phyloP scores from a whole-genome alignment of 23 tunicate species.

The Ciona savignyi region DNA sequence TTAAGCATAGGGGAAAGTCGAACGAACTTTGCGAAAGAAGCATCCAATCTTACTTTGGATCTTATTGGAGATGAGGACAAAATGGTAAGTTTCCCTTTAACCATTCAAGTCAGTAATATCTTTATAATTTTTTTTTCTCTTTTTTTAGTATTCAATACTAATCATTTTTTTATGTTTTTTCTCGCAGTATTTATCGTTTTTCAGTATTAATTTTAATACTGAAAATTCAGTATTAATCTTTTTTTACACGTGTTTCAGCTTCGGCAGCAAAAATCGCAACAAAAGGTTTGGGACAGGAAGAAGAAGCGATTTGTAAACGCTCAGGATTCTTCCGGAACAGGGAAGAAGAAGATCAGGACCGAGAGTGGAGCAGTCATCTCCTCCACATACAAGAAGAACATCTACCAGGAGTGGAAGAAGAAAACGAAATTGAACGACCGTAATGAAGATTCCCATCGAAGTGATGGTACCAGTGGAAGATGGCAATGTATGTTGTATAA shows the following conservation, averaged over 20 bases:
- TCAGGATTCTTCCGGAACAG: conserved; percentile 19
- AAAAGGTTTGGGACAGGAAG: conserved; percentile 93
- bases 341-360: conserved; percentile 75
- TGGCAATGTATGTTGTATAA: no score
- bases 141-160: not conserved
- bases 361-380: conserved; percentile 91
- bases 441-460: conserved; percentile 16
- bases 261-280: conserved; percentile 43
- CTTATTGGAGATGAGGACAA: conserved; percentile 77
- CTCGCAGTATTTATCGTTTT: not conserved
- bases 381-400: conserved; percentile 66
- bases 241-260: conserved; percentile 13
- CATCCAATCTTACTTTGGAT: conserved; percentile 51
- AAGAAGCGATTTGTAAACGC: conserved; percentile 80
- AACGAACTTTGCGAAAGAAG: conserved; percentile 52
- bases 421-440: conserved; percentile 54
- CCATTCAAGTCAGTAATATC: no score
- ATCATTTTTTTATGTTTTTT: no score
- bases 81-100: conserved; percentile 38
- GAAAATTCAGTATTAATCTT: not conserved
- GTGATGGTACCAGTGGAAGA: conserved; percentile 24
- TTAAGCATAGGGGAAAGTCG: conserved; percentile 28
- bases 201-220: not conserved
- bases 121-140: no score
- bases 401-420: conserved; percentile 83